Conservation (phyloP, 2,113 vertebrate genomes). For the Hymenochirus boettgeri region DNA sequence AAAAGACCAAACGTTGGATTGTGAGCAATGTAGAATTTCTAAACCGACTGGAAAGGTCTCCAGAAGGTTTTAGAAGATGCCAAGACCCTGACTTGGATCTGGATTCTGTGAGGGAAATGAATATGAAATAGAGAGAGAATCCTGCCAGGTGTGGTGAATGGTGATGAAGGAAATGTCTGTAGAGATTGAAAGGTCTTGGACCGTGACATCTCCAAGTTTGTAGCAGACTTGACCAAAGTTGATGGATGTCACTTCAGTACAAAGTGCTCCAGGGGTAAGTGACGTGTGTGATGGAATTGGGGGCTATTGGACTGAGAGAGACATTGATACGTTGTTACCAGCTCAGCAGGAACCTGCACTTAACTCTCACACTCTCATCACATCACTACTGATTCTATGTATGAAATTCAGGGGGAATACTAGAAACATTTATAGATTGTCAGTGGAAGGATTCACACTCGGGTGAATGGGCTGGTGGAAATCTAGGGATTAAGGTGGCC, state of each 20-base stretch:
- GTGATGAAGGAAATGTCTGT: conserved; percentile 7
- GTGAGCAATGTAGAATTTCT: no score
- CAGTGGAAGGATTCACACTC: no score
- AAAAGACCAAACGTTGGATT: no score
- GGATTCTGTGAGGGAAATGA: not conserved
- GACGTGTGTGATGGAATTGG: conserved; percentile 31
- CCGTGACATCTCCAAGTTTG: conserved; percentile 6
- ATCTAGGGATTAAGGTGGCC: no score
- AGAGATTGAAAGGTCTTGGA: not conserved
- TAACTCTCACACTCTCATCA: no score
- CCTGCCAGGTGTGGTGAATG: conserved; percentile 6
- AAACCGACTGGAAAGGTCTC: no score
- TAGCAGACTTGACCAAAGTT: conserved; percentile 1
- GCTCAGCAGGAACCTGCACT: no score
- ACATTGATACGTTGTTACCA: conserved; percentile 33
- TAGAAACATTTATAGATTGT: no score
- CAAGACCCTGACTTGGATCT: not conserved
- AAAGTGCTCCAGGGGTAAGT: conserved; percentile 13
- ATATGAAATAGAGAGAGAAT: conserved; percentile 13
- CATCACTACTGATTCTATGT: no score
- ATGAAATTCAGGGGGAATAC: no score
- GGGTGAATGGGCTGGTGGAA: no score
- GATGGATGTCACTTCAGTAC: conserved; percentile 24
- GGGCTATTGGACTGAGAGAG: conserved; percentile 18
- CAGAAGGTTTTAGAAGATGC: no score